Percentiles rank a stretch among this genome's conserved stretches.
Evolutionary conservation across 2,888 invertebrate species (phyloP).

Genomic region (Phaedon cochleariae): DNA sequence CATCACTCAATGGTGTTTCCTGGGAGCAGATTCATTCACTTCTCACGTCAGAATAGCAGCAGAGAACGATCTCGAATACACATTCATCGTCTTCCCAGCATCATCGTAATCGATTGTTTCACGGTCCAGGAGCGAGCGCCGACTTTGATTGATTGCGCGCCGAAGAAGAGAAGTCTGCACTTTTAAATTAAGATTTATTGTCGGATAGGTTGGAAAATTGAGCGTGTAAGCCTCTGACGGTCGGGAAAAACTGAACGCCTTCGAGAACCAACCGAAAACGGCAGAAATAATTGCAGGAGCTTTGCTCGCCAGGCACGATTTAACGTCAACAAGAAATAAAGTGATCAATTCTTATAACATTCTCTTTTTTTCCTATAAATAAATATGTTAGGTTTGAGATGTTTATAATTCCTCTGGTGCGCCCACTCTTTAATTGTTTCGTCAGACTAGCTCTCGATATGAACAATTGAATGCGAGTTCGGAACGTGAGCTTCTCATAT

Average conservation of each 20-base stretch:
- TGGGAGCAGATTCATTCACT: neutral
- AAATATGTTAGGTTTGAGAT: too few species aligned
- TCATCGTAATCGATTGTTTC: conserved; percentile 11
- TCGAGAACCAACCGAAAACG: neutral
- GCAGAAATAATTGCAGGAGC: neutral
- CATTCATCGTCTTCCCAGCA: neutral
- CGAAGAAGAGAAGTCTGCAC: conserved; percentile 13
- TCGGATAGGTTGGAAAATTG: conserved; percentile 11
- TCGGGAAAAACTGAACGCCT: neutral
- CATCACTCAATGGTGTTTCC: neutral
- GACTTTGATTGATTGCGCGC: conserved; percentile 8
- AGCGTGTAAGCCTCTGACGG: conserved; percentile 4
- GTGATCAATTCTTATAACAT: too few species aligned
- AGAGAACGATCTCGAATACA: neutral
- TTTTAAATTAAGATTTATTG: conserved; percentile 17
- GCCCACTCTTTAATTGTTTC: too few species aligned
- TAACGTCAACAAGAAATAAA: too few species aligned
- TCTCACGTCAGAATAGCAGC: neutral
- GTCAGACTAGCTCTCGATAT: too few species aligned
- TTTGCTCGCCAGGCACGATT: too few species aligned
- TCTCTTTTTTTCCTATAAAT: too few species aligned
- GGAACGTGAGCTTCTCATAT: too few species aligned
- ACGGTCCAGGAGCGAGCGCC: neutral
- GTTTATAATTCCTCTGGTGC: too few species aligned
- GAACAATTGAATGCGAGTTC: too few species aligned